phyloP scores from a whole-genome alignment of 2,888 invertebrate species.

The Eucera pruinosa region DNA sequence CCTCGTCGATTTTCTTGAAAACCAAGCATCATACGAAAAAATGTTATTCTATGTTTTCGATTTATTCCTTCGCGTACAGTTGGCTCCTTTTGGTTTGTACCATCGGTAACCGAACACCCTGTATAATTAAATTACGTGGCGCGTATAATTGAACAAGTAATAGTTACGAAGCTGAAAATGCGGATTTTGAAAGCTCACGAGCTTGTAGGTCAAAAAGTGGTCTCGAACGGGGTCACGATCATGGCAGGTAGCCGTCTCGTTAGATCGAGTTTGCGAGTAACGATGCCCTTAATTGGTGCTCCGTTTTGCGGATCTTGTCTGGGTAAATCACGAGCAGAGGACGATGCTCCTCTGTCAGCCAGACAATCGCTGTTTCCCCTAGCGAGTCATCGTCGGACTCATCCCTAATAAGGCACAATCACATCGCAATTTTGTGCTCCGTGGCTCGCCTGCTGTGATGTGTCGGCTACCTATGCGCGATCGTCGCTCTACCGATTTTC shows the following conservation, averaged over 20 bases:
- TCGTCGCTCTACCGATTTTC: conserved; percentile 29
- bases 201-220: conserved; percentile 7
- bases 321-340: conserved; percentile 70
- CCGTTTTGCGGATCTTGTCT: conserved; percentile 65
- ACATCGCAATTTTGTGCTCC: conserved; percentile 68
- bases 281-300: conserved; percentile 77
- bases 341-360: conserved; percentile 72
- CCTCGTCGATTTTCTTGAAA: no score
- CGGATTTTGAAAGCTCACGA: not conserved
- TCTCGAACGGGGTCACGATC: conserved; percentile 23
- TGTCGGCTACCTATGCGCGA: conserved; percentile 45
- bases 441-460: conserved; percentile 36
- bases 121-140: conserved; percentile 1
- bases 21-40: no score
- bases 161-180: not conserved
- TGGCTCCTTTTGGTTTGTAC: no score
- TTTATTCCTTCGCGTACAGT: no score
- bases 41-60: no score
- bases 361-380: conserved; percentile 71
- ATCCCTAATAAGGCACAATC: conserved; percentile 78
- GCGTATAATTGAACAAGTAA: not conserved
- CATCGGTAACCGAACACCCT: no score
- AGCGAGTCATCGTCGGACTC: conserved; percentile 63
- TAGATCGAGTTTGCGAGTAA: conserved; percentile 72
- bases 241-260: conserved; percentile 57